phyloP scores from a whole-genome alignment of 1,140 invertebrate genomes.

The Campoletis sonorensis region DNA sequence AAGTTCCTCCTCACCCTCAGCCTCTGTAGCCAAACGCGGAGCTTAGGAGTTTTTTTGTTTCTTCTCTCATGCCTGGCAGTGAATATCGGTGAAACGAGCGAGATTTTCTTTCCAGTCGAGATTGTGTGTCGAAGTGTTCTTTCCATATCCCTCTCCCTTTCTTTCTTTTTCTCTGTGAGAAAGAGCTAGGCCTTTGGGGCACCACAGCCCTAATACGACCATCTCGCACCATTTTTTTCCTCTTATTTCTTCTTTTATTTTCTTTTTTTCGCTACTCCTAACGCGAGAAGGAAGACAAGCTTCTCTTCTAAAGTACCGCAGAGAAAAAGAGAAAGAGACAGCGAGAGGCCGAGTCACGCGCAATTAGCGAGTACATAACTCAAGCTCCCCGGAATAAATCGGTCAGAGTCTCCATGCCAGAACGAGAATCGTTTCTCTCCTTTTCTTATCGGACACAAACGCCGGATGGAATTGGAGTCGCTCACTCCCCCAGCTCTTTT shows the following conservation, averaged over 20 bases:
- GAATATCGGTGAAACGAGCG: conserved; percentile 33
- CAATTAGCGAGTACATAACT: conserved; percentile 57
- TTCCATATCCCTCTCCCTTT: not conserved
- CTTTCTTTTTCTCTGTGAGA: not conserved
- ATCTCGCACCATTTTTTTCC: not conserved
- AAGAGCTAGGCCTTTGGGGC: not conserved
- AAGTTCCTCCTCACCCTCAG: not conserved
- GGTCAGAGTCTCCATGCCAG: conserved; percentile 41
- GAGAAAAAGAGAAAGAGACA: not conserved
- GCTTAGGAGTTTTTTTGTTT: conserved; percentile 15
- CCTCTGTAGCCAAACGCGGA: not conserved
- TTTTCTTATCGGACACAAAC: conserved; percentile 41
- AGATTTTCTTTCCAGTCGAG: conserved; percentile 27
- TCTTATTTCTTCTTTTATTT: not conserved
- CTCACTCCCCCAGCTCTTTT: not conserved
- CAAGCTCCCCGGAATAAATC: conserved; percentile 52
- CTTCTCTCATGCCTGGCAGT: conserved; percentile 7
- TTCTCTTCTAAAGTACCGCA: not conserved
- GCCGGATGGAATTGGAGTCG: conserved; percentile 33
- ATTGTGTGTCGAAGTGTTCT: conserved; percentile 40
- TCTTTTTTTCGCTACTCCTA: not conserved
- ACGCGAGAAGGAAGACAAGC: conserved; percentile 8
- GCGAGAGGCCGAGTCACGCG: conserved; percentile 28
- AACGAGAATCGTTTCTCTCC: conserved; percentile 31
- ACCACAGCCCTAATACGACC: not conserved